Percentiles rank a stretch among this genome's conserved stretches.
phyloP scores from a whole-genome alignment of 2,113 vertebrate genomes.

The Pelmatolapia mariae region DNA sequence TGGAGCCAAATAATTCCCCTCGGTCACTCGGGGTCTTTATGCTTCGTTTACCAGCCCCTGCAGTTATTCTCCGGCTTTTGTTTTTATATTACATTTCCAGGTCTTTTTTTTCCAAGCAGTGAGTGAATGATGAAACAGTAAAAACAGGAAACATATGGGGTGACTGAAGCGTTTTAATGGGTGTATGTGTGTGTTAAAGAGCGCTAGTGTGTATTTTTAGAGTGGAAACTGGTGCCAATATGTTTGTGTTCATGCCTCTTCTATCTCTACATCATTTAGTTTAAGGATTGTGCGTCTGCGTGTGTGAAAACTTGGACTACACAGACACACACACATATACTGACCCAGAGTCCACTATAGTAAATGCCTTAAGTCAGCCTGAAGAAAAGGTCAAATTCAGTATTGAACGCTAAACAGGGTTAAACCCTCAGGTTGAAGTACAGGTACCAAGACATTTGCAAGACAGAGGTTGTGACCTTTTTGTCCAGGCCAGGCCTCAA shows the following conservation, averaged over 20 bases:
- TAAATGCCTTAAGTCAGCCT: conserved; percentile 44
- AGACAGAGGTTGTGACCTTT: conserved; percentile 54
- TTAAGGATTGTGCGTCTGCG: neutral
- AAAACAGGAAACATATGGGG: conserved; percentile 44
- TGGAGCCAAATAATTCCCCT: conserved; percentile 73
- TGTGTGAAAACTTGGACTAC: neutral
- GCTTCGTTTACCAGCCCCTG: conserved; percentile 68
- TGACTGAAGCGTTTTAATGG: conserved; percentile 21
- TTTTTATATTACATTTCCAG: conserved; percentile 64
- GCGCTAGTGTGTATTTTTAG: neutral
- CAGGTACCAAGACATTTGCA: conserved; percentile 39
- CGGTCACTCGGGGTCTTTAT: conserved; percentile 68
- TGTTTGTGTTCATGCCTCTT: neutral
- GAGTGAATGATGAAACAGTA: conserved; percentile 53
- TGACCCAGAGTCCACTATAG: conserved; percentile 20
- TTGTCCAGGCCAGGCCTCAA: conserved; percentile 6
- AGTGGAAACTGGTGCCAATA: neutral
- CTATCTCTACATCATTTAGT: neutral
- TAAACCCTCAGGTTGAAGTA: conserved; percentile 54
- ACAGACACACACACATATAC: neutral
- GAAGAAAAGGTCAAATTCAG: conserved; percentile 50
- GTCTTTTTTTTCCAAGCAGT: conserved; percentile 6
- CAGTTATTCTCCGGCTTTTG: conserved; percentile 66
- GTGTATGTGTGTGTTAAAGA: neutral
- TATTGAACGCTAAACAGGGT: conserved; percentile 52